Percentiles rank a stretch among this genome's conserved stretches.
These are phyloP conservation scores for Corythaixoides concolor DNA, from an alignment of 2,113 vertebrate genomes.

Conservation along the genomic window DNA sequence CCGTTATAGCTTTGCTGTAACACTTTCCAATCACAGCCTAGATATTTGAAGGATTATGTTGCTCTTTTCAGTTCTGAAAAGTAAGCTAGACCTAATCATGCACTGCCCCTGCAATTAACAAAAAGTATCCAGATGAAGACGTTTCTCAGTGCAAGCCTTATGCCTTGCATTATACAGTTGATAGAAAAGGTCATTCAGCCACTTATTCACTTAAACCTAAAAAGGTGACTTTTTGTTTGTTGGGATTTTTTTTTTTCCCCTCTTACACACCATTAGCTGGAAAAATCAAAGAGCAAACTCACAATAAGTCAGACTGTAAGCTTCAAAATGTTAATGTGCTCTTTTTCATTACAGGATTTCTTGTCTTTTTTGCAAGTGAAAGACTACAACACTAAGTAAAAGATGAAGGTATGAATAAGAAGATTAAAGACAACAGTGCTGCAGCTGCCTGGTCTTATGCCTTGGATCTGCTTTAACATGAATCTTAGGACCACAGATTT, in stretches of 20 bases:
- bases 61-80: slow-evolving; percentile 5
- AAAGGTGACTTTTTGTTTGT: neutral
- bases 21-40: neutral
- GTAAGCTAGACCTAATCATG: neutral
- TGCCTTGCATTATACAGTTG: neutral
- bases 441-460: neutral
- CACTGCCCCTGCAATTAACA: neutral
- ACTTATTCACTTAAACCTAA: neutral
- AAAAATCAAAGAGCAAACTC: slow-evolving; percentile 7
- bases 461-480: neutral
- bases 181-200: slow-evolving; percentile 12
- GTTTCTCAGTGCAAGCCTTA: neutral
- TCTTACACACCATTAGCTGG: slow-evolving; percentile 8
- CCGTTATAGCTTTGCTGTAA: neutral
- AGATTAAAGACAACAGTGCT: neutral
- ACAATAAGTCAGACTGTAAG: neutral
- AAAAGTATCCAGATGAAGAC: neutral
- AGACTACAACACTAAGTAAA: neutral
- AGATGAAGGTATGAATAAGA: neutral
- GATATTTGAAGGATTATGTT: neutral
- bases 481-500: neutral
- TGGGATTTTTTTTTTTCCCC: neutral
- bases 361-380: neutral
- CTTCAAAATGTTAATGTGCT: slow-evolving; percentile 4
- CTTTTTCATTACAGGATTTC: neutral